phyloP scores from a whole-genome alignment of 1,140 invertebrate species.

The Neelides sp. region DNA sequence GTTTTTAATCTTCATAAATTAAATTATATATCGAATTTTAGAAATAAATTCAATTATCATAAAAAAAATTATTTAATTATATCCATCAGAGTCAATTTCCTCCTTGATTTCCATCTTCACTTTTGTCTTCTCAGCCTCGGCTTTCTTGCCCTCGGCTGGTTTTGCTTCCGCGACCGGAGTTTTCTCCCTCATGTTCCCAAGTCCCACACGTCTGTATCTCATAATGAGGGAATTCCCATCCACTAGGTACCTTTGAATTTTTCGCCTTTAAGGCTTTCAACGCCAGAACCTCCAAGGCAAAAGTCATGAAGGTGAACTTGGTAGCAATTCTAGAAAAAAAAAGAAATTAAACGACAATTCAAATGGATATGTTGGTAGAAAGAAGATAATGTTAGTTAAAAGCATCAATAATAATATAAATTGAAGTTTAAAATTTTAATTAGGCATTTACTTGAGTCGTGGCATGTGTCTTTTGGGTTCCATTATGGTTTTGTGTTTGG shows the following conservation, averaged over 20 bases:
- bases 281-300: conserved; percentile 12
- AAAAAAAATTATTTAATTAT: too few species aligned
- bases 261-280: conserved; percentile 16
- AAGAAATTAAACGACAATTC: not conserved
- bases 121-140: not conserved
- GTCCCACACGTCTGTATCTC: conserved; percentile 13
- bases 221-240: conserved; percentile 18
- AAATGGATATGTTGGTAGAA: not conserved
- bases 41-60: too few species aligned
- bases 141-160: not conserved
- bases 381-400: not conserved
- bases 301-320: conserved; percentile 20
- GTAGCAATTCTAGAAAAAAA: conserved; percentile 2
- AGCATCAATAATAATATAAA: not conserved
- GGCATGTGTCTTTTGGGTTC: conserved; percentile 19
- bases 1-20: too few species aligned
- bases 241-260: conserved; percentile 1
- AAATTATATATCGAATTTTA: too few species aligned
- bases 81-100: conserved; percentile 3
- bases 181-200: conserved; percentile 1
- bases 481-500: conserved; percentile 1
- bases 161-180: not conserved
- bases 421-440: too few species aligned
- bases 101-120: conserved; percentile 2
- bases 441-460: conserved; percentile 14